Conservation (phyloP, 2,113 vertebrate species). For the Pachyramphus minor region DNA sequence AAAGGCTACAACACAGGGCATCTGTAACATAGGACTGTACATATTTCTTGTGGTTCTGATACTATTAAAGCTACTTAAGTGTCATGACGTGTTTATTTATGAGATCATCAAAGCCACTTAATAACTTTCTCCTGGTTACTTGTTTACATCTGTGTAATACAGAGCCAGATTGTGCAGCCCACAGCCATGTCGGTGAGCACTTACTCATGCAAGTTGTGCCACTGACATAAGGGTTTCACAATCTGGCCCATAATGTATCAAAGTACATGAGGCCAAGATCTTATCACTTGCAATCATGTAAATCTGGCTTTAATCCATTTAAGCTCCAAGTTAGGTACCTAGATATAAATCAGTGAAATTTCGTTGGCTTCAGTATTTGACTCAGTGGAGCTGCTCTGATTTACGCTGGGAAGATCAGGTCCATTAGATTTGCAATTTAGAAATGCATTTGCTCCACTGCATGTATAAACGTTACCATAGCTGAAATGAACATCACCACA, state of each 20-base stretch:
- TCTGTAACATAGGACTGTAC: conserved; percentile 1
- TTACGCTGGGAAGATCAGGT: conserved; percentile 9
- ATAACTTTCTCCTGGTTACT: conserved; percentile 55
- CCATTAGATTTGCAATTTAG: conserved; percentile 46
- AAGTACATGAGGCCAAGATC: conserved; percentile 31
- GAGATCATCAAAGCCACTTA: conserved; percentile 55
- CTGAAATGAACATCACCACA: conserved; percentile 26
- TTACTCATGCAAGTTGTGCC: conserved; percentile 35
- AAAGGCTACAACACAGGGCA: conserved; percentile 13
- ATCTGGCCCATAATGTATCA: conserved; percentile 43
- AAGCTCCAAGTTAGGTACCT: conserved; percentile 10
- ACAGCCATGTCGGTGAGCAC: neutral
- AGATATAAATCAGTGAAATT: conserved; percentile 52
- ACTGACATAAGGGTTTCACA: conserved; percentile 20
- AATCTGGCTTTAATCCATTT: conserved; percentile 46
- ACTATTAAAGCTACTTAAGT: conserved; percentile 51
- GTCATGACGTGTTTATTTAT: conserved; percentile 62
- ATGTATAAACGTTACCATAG: neutral
- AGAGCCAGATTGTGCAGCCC: conserved; percentile 43
- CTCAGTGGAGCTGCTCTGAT: conserved; percentile 27
- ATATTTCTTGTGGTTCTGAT: conserved; percentile 59
- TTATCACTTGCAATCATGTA: conserved; percentile 42
- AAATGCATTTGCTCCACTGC: conserved; percentile 28
- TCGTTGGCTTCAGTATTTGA: neutral
- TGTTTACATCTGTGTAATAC: conserved; percentile 40